A percentile compares a stretch with the other conserved stretches of the same genome.
Conservation (phyloP, 2,113 vertebrate species). For the Odontophorus gujanensis region DNA sequence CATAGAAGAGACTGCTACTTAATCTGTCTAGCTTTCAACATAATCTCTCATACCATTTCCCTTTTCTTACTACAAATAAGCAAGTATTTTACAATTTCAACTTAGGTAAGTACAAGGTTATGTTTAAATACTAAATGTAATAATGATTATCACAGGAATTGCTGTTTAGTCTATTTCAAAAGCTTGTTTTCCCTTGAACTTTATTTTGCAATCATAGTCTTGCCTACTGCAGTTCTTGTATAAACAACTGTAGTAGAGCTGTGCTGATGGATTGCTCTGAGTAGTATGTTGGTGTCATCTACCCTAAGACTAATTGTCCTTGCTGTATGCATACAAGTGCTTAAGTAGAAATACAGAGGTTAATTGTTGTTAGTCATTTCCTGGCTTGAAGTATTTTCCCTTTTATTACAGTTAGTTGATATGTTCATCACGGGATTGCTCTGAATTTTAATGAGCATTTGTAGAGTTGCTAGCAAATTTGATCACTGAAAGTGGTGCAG, state of each 20-base stretch:
- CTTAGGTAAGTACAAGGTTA: neutral
- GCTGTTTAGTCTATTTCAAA: neutral
- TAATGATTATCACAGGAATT: neutral
- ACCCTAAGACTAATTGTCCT: neutral
- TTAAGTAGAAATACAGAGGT: neutral
- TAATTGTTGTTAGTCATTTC: neutral
- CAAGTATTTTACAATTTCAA: neutral
- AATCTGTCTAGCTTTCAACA: neutral
- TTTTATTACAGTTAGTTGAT: neutral
- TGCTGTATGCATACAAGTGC: neutral
- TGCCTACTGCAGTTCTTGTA: neutral
- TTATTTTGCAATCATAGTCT: neutral
- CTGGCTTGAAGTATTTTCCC: neutral
- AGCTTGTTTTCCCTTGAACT: neutral
- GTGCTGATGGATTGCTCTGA: neutral
- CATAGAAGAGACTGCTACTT: neutral
- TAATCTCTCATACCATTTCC: neutral
- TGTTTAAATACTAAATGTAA: neutral
- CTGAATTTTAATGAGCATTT: neutral
- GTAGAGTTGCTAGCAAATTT: neutral
- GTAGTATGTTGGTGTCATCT: neutral
- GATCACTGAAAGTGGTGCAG: neutral
- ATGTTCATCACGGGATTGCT: neutral
- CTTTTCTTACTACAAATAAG: neutral
- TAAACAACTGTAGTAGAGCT: neutral